Percentiles rank a stretch among this genome's conserved stretches.
Conservation (phyloP, 2,113 vertebrate genomes). For the Oncorhynchus clarkii region DNA sequence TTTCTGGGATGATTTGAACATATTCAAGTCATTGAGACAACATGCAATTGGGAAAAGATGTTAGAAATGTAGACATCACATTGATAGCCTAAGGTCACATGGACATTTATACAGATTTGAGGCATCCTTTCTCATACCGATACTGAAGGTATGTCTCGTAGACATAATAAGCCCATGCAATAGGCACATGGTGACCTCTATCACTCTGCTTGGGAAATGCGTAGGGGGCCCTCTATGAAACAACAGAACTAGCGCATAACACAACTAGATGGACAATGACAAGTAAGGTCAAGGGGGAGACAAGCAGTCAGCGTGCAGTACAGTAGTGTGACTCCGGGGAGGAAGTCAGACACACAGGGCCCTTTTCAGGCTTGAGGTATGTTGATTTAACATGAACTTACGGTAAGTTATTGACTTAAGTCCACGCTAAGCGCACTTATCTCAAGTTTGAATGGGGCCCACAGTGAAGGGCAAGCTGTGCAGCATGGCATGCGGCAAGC, state of each 20-base stretch:
- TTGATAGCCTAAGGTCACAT: neutral
- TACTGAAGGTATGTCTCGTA: neutral
- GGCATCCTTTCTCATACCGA: neutral
- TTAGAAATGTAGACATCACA: neutral
- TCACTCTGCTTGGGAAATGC: neutral
- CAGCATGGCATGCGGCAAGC: constrained; percentile 9
- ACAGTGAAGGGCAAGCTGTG: neutral
- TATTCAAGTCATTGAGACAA: neutral
- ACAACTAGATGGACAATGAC: neutral
- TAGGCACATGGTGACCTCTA: neutral
- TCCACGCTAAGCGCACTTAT: too few relatives aligned
- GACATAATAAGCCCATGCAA: neutral
- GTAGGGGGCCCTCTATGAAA: neutral
- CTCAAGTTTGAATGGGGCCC: too few relatives aligned
- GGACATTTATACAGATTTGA: neutral
- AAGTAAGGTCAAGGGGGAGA: neutral
- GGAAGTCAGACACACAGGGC: neutral
- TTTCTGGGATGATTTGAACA: neutral
- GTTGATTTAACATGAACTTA: too few relatives aligned
- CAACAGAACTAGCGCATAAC: neutral
- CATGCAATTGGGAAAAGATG: neutral
- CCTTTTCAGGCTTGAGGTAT: neutral
- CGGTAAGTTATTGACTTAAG: too few relatives aligned
- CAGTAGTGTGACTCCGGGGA: neutral
- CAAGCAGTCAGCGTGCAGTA: neutral